Percentiles rank a stretch among this genome's conserved stretches.
phyloP scores from a whole-genome alignment of 2,113 vertebrate species.

The Pao palembangensis region DNA sequence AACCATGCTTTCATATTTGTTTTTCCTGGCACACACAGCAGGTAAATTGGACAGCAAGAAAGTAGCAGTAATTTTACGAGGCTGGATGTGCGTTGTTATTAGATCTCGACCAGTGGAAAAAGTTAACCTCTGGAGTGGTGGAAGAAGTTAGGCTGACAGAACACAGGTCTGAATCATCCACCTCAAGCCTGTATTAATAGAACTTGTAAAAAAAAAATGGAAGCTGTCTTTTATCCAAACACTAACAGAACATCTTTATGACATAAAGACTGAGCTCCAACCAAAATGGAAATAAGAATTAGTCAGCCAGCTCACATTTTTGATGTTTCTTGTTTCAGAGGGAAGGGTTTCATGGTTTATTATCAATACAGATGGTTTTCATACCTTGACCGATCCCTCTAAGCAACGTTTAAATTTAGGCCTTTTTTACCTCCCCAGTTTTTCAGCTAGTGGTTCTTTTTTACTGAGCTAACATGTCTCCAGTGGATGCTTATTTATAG shows the following conservation, averaged over 20 bases:
- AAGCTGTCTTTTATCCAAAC: conserved; percentile 58
- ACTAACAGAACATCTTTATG: conserved; percentile 48
- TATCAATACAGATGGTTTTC: conserved; percentile 18
- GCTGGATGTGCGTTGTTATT: conserved; percentile 39
- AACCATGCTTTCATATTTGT: conserved; percentile 24
- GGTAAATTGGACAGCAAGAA: conserved; percentile 14
- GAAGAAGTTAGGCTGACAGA: conserved; percentile 53
- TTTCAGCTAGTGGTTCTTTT: conserved; percentile 1
- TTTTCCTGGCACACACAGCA: conserved; percentile 39
- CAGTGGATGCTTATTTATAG: conserved; percentile 11
- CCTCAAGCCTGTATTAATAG: conserved; percentile 62
- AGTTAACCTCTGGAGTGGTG: conserved; percentile 48
- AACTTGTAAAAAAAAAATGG: conserved; percentile 66
- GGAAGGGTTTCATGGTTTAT: conserved; percentile 18
- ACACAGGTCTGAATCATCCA: conserved; percentile 69
- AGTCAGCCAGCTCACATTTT: conserved; percentile 37
- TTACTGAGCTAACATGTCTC: conserved; percentile 38
- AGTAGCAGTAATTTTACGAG: conserved; percentile 29
- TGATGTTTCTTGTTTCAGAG: conserved; percentile 33
- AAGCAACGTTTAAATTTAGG: conserved; percentile 36
- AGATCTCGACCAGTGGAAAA: conserved; percentile 57
- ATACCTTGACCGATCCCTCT: conserved; percentile 12
- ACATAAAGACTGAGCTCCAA: conserved; percentile 46
- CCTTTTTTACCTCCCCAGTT: conserved; percentile 1
- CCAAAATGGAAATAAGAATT: conserved; percentile 55